These are phyloP conservation scores for Cephus cinctus DNA, from an alignment of 1,140 invertebrate species.

Conservation along the genomic window DNA sequence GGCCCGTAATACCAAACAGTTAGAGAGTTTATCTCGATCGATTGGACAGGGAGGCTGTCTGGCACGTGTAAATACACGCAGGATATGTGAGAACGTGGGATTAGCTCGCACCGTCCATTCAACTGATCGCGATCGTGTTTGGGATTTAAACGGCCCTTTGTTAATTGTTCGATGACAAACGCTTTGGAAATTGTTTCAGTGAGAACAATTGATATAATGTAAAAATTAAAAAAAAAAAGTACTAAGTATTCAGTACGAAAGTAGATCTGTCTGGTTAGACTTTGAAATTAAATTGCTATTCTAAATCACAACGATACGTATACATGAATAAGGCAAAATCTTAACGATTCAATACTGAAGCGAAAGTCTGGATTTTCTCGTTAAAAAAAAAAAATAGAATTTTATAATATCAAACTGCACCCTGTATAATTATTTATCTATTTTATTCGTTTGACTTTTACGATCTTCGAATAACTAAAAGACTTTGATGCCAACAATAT, in stretches of 20 bases:
- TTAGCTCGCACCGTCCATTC: neutral
- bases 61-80: no score
- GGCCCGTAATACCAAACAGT: neutral
- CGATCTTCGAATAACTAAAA: no score
- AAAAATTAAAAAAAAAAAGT: conserved; percentile 7
- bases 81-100: neutral
- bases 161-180: no score
- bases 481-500: no score
- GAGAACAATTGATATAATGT: no score
- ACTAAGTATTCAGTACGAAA: conserved; percentile 8
- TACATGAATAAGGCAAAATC: neutral
- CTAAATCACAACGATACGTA: no score
- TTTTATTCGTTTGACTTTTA: no score
- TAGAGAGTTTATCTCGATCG: neutral
- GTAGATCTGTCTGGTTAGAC: no score
- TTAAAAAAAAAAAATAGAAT: neutral
- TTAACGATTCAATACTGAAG: neutral
- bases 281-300: no score
- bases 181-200: no score
- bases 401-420: neutral
- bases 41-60: neutral
- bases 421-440: no score
- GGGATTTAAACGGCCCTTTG: no score
- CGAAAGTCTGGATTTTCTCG: neutral
- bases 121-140: neutral